Conservation (phyloP, 2,888 invertebrate species). For the Epinotia demarniana region DNA sequence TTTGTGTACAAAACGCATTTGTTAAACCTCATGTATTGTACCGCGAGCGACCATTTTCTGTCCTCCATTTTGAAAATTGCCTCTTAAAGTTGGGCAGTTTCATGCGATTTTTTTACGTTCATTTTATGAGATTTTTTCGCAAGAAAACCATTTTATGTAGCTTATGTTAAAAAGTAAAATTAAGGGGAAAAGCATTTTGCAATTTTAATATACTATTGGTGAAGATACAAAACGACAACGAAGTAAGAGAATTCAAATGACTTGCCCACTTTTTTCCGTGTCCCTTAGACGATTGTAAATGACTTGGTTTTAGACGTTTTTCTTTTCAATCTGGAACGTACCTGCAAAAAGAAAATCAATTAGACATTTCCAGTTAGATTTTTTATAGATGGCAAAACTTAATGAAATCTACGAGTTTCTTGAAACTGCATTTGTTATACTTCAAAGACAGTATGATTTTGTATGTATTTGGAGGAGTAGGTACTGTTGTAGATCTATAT, state of each 20-base stretch:
- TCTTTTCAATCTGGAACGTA: constrained; percentile 5
- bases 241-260: constrained; percentile 24
- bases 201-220: constrained; percentile 10
- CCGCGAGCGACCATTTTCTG: constrained; percentile 29
- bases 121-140: constrained; percentile 24
- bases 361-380: neutral
- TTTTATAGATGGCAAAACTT: too few relatives aligned
- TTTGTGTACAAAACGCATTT: constrained; percentile 32
- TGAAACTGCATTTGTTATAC: too few relatives aligned
- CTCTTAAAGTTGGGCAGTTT: constrained; percentile 30
- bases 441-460: too few relatives aligned
- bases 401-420: neutral
- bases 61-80: constrained; percentile 33
- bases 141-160: constrained; percentile 27
- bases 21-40: constrained; percentile 29
- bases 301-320: constrained; percentile 16
- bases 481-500: too few relatives aligned
- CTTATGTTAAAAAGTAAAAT: constrained; percentile 32
- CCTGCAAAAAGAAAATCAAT: constrained; percentile 20
- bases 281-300: constrained; percentile 21
- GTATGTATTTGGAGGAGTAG: too few relatives aligned
- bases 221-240: constrained; percentile 5
- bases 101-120: constrained; percentile 29
- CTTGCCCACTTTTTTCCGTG: constrained; percentile 29
- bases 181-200: constrained; percentile 1